These are phyloP conservation scores for Bombus affinis DNA, from an alignment of 1,140 invertebrate genomes.

Conservation along the genomic window DNA sequence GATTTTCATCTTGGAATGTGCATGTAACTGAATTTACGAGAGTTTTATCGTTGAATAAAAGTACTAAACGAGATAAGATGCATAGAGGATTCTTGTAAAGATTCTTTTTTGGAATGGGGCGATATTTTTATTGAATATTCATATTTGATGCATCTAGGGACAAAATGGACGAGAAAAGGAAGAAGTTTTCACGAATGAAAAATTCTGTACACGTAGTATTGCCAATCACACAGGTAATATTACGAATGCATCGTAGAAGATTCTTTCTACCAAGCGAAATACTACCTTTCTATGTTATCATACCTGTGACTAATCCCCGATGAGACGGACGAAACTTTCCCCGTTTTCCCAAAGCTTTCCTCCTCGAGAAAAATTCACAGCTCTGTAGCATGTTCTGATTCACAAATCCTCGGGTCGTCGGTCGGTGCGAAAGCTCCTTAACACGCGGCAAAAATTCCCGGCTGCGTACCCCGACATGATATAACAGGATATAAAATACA, in stretches of 20 bases:
- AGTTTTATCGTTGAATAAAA: neutral
- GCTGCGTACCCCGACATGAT: conserved; percentile 32
- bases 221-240: no score
- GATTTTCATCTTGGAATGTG: neutral
- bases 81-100: neutral
- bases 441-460: conserved; percentile 27
- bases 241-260: no score
- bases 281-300: neutral
- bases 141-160: no score
- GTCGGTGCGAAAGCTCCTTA: conserved; percentile 43
- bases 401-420: neutral
- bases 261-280: neutral
- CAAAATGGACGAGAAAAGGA: no score
- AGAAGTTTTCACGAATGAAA: no score
- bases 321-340: neutral
- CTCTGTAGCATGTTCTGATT: neutral
- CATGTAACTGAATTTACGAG: neutral
- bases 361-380: neutral
- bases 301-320: no score
- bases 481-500: conserved; percentile 59
- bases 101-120: no score
- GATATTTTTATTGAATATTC: no score
- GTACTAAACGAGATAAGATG: neutral
- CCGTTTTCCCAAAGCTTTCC: neutral
- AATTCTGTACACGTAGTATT: no score